Evolutionary conservation across 2,888 invertebrate species (phyloP), one percentile per base, ranked within the genome.

Genomic region (Dryocosmus kuriphilus): DNA sequence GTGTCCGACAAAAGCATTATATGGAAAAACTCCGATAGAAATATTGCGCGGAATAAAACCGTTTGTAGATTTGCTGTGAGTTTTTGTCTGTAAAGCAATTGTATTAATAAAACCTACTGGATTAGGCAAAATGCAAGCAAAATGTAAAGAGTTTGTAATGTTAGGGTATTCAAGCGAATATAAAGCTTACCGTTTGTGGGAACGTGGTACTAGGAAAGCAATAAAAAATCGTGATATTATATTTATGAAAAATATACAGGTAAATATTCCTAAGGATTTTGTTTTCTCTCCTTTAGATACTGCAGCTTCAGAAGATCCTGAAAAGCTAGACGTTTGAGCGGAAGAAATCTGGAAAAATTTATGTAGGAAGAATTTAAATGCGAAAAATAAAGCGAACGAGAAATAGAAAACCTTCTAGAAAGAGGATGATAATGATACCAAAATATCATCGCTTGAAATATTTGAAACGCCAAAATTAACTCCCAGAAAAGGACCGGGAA

Each of bases 141-240:
- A 82, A 76, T 81, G 83, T 9, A 78, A 81, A 5, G 83, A 82
- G 16, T 79, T 79, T 30, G 55, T 80, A 0, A 67, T 84, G 4
- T 75, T 83, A 5, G 82, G 82, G 1, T 83, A 84, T 38, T 84
- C 80, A 14, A 67, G 51, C 0, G 77, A 80, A 16, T 80, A 81
- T 9, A 81, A 83, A 65, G 83, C 84, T 6, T 85, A 83, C 41
- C n/a, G 84, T 16, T 46, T 84, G 0, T 82, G 79, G 80, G 57
- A 77, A 11, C 78, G 22, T 41, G 60, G 63, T 4, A 65, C 77
- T 11, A 75, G 55, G 55, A 80, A 62, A 2, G 61, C 83, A 9
- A 71, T 80, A 1, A 74, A 71, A 46, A 46, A n/a, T n/a, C n/a
- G n/a, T n/a, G n/a, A n/a, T n/a, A n/a, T n/a, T n/a, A n/a, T n/a